A percentile compares a stretch with the other conserved stretches of the same genome.
These are phyloP conservation scores for Agonopterix subpropinquella DNA, from an alignment of 2,888 invertebrate species.

Conservation along the genomic window DNA sequence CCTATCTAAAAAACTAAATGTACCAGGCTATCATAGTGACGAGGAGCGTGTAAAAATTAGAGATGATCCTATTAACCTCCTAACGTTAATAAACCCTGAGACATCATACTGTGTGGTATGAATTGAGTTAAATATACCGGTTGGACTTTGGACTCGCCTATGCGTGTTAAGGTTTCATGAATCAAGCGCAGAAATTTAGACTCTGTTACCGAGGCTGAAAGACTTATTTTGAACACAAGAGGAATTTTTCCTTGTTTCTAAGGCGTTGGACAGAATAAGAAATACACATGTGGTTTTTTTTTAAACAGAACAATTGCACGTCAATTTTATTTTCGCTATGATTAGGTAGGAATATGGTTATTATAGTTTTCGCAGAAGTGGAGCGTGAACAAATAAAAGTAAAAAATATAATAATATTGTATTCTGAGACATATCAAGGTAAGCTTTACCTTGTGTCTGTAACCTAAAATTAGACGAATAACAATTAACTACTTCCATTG, in stretches of 20 bases:
- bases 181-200: background rate
- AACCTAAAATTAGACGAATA: background rate
- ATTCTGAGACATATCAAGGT: background rate
- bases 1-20: background rate
- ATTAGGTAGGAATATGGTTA: too few relatives aligned
- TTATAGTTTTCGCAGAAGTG: too few relatives aligned
- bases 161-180: background rate
- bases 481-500: background rate
- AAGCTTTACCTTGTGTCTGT: background rate
- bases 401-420: background rate
- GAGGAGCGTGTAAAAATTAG: conserved; percentile 19
- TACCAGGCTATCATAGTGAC: conserved; percentile 4
- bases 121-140: conserved; percentile 32
- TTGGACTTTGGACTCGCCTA: conserved; percentile 27
- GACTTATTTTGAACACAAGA: background rate
- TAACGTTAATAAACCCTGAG: conserved; percentile 22
- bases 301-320: too few relatives aligned
- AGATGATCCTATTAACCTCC: conserved; percentile 33
- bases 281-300: too few relatives aligned
- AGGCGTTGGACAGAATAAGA: background rate
- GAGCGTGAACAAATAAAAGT: background rate
- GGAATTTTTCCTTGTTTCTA: background rate
- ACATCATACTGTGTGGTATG: conserved; percentile 12
- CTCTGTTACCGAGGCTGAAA: background rate
- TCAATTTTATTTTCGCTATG: too few relatives aligned